A percentile compares a stretch with the other conserved stretches of the same genome.
Evolutionary conservation across 2,113 vertebrate genomes (phyloP).

Genomic region (Aphelocoma coerulescens): DNA sequence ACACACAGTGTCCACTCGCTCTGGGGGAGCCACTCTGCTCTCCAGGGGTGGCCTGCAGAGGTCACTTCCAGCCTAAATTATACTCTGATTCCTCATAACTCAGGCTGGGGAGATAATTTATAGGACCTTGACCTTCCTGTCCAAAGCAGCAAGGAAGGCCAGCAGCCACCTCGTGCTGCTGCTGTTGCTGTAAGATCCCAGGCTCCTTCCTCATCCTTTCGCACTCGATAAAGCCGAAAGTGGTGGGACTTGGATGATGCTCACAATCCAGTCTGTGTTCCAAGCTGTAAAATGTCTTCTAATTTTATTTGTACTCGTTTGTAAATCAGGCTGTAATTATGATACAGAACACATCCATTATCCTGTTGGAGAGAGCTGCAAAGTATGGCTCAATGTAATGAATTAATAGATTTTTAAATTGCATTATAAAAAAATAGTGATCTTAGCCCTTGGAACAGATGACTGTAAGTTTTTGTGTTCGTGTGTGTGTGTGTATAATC

Average conservation of each 20-base stretch:
- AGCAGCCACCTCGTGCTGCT: background rate
- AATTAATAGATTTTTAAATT: constrained; percentile 69
- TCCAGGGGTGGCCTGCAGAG: background rate
- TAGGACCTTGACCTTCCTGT: background rate
- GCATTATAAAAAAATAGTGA: constrained; percentile 63
- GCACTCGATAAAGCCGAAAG: background rate
- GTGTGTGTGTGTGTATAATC: constrained; percentile 36
- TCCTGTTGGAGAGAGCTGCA: constrained; percentile 62
- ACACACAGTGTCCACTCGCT: accelerated
- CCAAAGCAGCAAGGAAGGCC: background rate
- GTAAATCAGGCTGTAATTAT: constrained; percentile 64
- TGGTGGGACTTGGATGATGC: constrained; percentile 53
- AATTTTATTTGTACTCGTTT: constrained; percentile 68
- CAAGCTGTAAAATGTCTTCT: constrained; percentile 64
- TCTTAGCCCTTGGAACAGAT: constrained; percentile 67
- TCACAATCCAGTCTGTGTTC: constrained; percentile 54
- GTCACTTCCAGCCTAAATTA: background rate
- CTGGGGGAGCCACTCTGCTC: background rate
- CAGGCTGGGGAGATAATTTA: background rate
- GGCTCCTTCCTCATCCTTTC: constrained; percentile 28
- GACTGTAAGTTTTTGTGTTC: constrained; percentile 60
- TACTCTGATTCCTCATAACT: background rate
- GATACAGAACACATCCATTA: constrained; percentile 61
- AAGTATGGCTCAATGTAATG: constrained; percentile 63
- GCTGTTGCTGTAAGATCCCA: background rate